Evolutionary conservation across 2,888 invertebrate genomes (phyloP), one percentile per base, ranked within the genome.

Genomic region (Creontiades dilutus): DNA sequence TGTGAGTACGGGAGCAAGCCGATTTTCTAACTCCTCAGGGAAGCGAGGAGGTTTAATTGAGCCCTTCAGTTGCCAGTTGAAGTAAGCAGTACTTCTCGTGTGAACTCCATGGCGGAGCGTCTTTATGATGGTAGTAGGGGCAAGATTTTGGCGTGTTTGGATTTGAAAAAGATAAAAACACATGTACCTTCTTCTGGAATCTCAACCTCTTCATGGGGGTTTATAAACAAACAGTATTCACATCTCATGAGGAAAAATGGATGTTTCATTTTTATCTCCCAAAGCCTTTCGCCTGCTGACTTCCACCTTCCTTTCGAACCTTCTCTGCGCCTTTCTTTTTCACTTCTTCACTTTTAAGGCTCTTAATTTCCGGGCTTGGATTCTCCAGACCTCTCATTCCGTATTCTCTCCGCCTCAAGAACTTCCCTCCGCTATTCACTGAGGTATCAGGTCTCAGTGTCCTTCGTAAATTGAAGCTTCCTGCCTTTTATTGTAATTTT

Each of bases 401-500:
- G 88, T 88, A 80, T 88, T 88, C 80, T 61, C 78, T 88, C 80
- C 86, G 86, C 75, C 75, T 68, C 48, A 48, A 47, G 75, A 86
- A 86, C 75, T 85, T 85, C n/a, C 75, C 86, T 23, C 46, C 86
- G 75, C 86, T 85, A 75, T 16, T 75, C 86, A 19, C 23, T 12
- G 61, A 19, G 23, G 75, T 86, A 86, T 86, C 86, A 19, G 68
- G 61, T 86, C 37, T 85, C 85, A 61, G 85, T 68, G 28, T 28
- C 46, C 61, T 19, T 86, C 47, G 86, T 75, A 86, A 86, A 86
- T 86, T 86, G 86, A 86, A 86, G 86, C 75, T 86, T 86, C 86
- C 86, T 86, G 75, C 86, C 86, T 86, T 86, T 86, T 86, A 86
- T 86, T 86, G 75, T 86, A 86, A 86, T 86, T 86, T 86, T 86